Conservation (phyloP, 2,113 vertebrate genomes). For the Polypterus senegalus region DNA sequence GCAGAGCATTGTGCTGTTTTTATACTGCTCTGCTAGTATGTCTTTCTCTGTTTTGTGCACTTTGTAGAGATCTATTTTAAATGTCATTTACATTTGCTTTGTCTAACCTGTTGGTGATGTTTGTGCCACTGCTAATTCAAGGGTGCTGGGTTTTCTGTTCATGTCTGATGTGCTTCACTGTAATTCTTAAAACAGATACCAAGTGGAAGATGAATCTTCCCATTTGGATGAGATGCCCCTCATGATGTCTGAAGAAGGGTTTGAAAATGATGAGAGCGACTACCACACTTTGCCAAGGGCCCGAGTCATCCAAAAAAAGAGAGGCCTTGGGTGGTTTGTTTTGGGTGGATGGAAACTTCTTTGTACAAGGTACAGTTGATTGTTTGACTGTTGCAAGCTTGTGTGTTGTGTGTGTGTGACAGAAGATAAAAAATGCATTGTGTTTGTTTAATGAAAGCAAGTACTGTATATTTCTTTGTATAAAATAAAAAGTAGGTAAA, state of each 20-base stretch:
- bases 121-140: not conserved
- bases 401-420: not conserved
- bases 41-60: too few relatives aligned
- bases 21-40: too few relatives aligned
- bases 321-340: constrained; percentile 78
- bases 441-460: too few relatives aligned
- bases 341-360: constrained; percentile 84
- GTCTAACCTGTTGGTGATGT: not conserved
- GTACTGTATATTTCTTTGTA: too few relatives aligned
- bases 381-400: not conserved
- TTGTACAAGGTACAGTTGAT: constrained; percentile 63
- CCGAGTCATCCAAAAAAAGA: constrained; percentile 50
- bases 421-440: not conserved
- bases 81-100: not conserved
- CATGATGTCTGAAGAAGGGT: constrained; percentile 98
- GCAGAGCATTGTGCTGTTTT: too few relatives aligned
- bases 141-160: not conserved
- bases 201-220: constrained; percentile 78
- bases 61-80: too few relatives aligned
- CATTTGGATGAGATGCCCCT: constrained; percentile 94
- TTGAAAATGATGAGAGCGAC: constrained; percentile 90
- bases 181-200: constrained; percentile 55
- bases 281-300: constrained; percentile 90
- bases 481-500: too few relatives aligned
- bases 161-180: not conserved